phyloP scores from a whole-genome alignment of 1,140 invertebrate species.

The Atopsyche davidsoni region DNA sequence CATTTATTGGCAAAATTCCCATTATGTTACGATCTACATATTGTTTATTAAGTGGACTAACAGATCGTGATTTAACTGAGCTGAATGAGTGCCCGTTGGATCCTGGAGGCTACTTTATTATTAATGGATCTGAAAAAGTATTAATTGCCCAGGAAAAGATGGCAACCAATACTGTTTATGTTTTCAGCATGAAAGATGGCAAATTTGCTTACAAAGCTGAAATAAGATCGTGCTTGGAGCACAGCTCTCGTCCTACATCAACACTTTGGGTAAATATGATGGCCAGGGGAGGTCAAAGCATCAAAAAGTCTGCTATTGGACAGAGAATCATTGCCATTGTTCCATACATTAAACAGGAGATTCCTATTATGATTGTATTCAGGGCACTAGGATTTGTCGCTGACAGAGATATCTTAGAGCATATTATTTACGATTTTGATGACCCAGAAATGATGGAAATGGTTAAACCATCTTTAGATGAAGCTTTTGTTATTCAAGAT shows the following conservation, averaged over 20 bases:
- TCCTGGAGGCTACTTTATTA: slow-evolving; percentile 95
- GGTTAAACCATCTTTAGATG: slow-evolving; percentile 97
- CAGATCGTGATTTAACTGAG: slow-evolving; percentile 96
- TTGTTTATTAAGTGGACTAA: slow-evolving; percentile 87
- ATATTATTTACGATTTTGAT: slow-evolving; percentile 99
- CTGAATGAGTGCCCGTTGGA: slow-evolving; percentile 98
- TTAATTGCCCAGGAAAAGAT: slow-evolving; percentile 99
- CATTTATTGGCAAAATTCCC: slow-evolving; percentile 94
- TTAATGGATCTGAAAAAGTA: slow-evolving; percentile 94
- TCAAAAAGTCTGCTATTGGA: slow-evolving; percentile 96
- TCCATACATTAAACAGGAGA: slow-evolving; percentile 98
- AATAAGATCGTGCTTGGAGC: slow-evolving; percentile 92
- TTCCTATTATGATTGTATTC: slow-evolving; percentile 99
- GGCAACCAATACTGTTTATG: slow-evolving; percentile 99
- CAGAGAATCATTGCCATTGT: slow-evolving; percentile 96
- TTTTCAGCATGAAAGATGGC: slow-evolving; percentile 96
- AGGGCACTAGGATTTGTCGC: slow-evolving; percentile 95
- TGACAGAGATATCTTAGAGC: slow-evolving; percentile 96
- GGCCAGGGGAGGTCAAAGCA: slow-evolving; percentile 90
- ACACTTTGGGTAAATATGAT: slow-evolving; percentile 99
- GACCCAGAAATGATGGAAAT: slow-evolving; percentile 99
- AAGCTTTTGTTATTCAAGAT: slow-evolving; percentile 99
- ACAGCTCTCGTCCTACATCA: slow-evolving; percentile 87
- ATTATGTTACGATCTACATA: slow-evolving; percentile 98
- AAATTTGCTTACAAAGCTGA: slow-evolving; percentile 98